Conservation (phyloP, 64 coral and sea anemone genomes). For the Stylophora pistillata region DNA sequence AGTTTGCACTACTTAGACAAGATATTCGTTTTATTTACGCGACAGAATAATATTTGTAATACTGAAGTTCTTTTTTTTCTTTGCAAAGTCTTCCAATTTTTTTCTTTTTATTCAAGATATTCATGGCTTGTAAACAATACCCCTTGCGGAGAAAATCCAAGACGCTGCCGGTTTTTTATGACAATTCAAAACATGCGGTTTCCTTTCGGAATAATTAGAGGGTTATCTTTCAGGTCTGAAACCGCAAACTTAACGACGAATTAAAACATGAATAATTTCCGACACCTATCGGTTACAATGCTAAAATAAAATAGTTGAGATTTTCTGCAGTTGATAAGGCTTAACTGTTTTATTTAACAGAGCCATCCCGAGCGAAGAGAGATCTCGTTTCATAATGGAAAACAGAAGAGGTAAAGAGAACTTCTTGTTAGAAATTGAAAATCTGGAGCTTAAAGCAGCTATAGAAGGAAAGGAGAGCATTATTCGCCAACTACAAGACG, state of each 20-base stretch:
- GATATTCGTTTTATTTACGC: too few relatives aligned
- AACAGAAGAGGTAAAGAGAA: slow-evolving; percentile 23
- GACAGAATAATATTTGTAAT: too few relatives aligned
- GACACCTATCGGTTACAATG: not conserved
- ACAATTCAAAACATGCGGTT: slow-evolving; percentile 4
- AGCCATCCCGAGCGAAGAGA: slow-evolving; percentile 9
- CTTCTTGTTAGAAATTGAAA: slow-evolving; percentile 47
- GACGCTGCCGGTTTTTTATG: slow-evolving; percentile 19
- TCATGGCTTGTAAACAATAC: slow-evolving; percentile 41
- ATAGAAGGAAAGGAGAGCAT: slow-evolving; percentile 43
- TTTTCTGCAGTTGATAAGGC: not conserved
- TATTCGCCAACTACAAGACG: slow-evolving; percentile 44
- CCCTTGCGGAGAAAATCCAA: not conserved
- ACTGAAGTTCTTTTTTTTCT: too few relatives aligned
- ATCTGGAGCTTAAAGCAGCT: slow-evolving; percentile 65
- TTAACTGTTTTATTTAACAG: not conserved
- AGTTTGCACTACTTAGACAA: too few relatives aligned
- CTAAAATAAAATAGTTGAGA: not conserved
- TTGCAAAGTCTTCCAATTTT: not conserved
- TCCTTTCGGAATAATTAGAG: not conserved
- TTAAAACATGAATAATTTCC: slow-evolving; percentile 2
- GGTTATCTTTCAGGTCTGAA: not conserved
- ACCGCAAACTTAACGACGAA: slow-evolving; percentile 1
- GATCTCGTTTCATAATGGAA: slow-evolving; percentile 23
- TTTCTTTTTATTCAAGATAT: not conserved